Conservation (phyloP, 2,113 vertebrate species). For the Macrotus californicus region DNA sequence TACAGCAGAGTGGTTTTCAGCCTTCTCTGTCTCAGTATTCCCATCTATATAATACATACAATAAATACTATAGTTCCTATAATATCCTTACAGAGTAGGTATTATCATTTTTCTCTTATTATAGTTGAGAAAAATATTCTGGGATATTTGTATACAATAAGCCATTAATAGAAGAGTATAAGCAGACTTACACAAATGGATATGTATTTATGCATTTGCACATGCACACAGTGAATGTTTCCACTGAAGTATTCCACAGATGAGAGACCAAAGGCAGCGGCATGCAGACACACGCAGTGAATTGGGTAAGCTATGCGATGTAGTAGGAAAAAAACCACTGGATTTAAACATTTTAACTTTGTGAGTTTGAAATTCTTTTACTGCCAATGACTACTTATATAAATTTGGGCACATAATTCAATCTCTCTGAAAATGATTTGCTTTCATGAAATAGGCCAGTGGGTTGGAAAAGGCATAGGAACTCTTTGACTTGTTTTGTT, state of each 20-base stretch:
- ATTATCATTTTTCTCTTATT: not conserved
- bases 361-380: not conserved
- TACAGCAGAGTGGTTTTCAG: not conserved
- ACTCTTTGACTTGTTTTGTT: conserved; percentile 34
- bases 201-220: not conserved
- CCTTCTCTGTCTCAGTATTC: not conserved
- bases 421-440: conserved; percentile 5
- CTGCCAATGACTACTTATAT: not conserved
- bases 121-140: conserved; percentile 9
- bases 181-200: not conserved
- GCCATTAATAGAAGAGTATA: not conserved
- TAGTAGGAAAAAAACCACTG: not conserved
- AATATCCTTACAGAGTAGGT: not conserved
- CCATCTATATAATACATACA: not conserved
- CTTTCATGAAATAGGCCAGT: conserved; percentile 19
- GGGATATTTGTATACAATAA: not conserved
- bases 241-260: not conserved
- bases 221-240: not conserved
- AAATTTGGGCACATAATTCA: conserved; percentile 8
- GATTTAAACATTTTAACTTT: conserved; percentile 25
- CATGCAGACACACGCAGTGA: not conserved
- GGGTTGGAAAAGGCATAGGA: conserved; percentile 17
- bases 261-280: not conserved
- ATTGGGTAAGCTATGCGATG: not conserved
- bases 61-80: not conserved